Evolutionary conservation across 2,113 vertebrate genomes (phyloP).

Genomic region (human (Homo sapiens)): GRCh38 chr21:45001501-45002000

Average conservation of each 20-base stretch:
- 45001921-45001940: not conserved
- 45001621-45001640: no score
- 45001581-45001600: no score
- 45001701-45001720: not conserved
- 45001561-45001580: no score
- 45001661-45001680: not conserved
- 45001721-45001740: not conserved
- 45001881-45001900: not conserved
- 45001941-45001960: not conserved
- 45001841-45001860: not conserved
- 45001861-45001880: not conserved
- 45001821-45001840: not conserved
- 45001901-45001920: not conserved
- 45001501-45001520: fast-evolving
- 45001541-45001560: no score
- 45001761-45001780: not conserved
- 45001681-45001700: not conserved
- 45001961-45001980: not conserved
- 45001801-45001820: not conserved
- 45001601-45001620: not conserved
- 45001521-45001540: not conserved
- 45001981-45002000: not conserved
- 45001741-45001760: not conserved
- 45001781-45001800: not conserved
- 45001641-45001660: no score